Percentiles rank a stretch among this genome's conserved stretches.
phyloP scores from a whole-genome alignment of 1,140 invertebrate species.

The Drosophila ananassae region DNA sequence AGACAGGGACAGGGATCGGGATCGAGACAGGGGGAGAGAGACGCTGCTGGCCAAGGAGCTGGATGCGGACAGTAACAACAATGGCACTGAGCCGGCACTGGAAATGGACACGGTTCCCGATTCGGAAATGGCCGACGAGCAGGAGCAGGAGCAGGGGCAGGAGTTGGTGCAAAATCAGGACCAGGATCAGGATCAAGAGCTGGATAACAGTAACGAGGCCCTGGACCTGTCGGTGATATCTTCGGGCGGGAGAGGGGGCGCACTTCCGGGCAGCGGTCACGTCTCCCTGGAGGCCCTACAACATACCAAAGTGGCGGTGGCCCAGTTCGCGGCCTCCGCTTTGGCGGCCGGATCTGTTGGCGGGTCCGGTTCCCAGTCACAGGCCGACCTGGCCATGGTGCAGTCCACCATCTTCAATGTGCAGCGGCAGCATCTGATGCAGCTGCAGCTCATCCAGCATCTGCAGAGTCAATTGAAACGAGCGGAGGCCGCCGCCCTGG shows the following conservation, averaged over 20 bases:
- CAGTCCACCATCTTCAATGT: constrained; percentile 95
- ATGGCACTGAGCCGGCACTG: constrained; percentile 41
- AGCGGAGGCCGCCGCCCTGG: constrained; percentile 59
- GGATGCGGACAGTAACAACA: constrained; percentile 78
- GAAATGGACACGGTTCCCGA: constrained; percentile 20
- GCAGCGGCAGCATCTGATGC: constrained; percentile 97
- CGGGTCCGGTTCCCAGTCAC: constrained; percentile 76
- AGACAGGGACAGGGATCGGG: constrained; percentile 11
- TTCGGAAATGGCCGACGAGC: constrained; percentile 8
- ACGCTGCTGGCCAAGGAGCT: constrained; percentile 48
- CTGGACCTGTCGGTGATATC: constrained; percentile 77
- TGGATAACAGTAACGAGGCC: constrained; percentile 73
- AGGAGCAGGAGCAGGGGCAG: constrained; percentile 11
- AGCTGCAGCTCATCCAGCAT: constrained; percentile 96
- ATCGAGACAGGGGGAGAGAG: constrained; percentile 8
- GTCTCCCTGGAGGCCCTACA: constrained; percentile 95
- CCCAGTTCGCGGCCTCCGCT: constrained; percentile 94
- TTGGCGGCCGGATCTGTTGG: constrained; percentile 85
- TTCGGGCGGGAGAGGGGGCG: constrained; percentile 24
- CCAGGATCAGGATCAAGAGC: constrained; percentile 8
- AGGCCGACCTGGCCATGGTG: constrained; percentile 93
- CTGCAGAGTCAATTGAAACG: constrained; percentile 92
- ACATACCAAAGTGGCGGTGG: constrained; percentile 91
- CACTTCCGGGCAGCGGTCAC: constrained; percentile 66
- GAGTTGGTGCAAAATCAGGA: background rate